phyloP scores from a whole-genome alignment of 2,888 invertebrate genomes.

The Drosophila neonasuta region DNA sequence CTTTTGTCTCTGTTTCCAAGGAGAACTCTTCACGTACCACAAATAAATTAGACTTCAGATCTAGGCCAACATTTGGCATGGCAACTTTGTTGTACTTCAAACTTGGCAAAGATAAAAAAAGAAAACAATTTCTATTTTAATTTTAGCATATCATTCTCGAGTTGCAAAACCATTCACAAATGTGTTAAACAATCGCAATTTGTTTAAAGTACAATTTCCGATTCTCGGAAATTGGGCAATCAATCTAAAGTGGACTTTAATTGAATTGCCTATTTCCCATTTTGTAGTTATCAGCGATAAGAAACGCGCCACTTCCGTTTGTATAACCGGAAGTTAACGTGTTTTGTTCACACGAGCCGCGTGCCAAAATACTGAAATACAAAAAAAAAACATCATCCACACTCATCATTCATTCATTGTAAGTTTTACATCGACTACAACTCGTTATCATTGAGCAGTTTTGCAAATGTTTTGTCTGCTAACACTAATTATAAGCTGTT shows the following conservation, averaged over 20 bases:
- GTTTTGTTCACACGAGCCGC: constrained; percentile 44
- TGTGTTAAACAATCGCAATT: not conserved
- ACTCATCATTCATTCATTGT: not conserved
- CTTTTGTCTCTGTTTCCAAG: not conserved
- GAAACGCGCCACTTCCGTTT: constrained; percentile 27
- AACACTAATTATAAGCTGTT: not conserved
- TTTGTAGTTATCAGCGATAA: constrained; percentile 39
- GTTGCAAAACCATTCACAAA: not conserved
- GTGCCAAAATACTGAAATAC: constrained; percentile 48
- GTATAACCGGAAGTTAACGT: constrained; percentile 32
- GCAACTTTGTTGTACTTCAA: not conserved
- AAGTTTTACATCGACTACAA: constrained; percentile 5
- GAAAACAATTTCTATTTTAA: too few relatives aligned
- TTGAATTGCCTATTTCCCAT: constrained; percentile 36
- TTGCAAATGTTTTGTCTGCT: not conserved
- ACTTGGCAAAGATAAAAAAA: too few relatives aligned
- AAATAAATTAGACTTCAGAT: not conserved
- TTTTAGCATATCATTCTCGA: too few relatives aligned
- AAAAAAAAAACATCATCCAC: too few relatives aligned
- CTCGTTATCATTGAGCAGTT: too few relatives aligned
- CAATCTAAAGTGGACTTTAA: constrained; percentile 27
- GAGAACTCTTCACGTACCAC: too few relatives aligned
- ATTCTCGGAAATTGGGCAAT: constrained; percentile 39
- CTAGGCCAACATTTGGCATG: not conserved
- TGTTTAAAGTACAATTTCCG: constrained; percentile 7